phyloP scores from a whole-genome alignment of 2,113 vertebrate species.

The Chauna torquata region DNA sequence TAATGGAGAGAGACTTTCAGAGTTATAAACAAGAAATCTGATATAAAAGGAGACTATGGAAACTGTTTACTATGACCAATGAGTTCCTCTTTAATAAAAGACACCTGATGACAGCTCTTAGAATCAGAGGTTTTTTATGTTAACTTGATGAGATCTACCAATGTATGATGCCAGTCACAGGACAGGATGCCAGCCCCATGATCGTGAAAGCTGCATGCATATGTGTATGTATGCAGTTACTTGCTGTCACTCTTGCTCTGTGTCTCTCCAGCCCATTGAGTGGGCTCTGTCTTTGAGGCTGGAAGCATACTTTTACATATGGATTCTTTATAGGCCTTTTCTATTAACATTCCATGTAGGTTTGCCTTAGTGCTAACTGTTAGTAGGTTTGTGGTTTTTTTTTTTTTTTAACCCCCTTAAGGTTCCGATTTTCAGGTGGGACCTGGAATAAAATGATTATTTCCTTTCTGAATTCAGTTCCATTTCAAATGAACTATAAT shows the following conservation, averaged over 20 bases:
- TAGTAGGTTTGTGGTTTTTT: background rate
- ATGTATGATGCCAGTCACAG: background rate
- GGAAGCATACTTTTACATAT: background rate
- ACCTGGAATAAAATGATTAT: background rate
- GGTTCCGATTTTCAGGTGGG: background rate
- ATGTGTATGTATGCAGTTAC: too few species aligned
- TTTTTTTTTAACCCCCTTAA: background rate
- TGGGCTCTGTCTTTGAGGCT: background rate
- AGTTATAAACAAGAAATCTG: background rate
- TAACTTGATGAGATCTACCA: background rate
- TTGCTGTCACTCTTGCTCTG: fast-evolving
- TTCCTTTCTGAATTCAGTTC: background rate
- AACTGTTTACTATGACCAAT: background rate
- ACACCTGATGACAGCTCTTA: background rate
- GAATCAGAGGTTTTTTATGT: background rate
- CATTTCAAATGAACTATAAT: constrained; percentile 4
- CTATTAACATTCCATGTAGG: background rate
- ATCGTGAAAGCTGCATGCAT: background rate
- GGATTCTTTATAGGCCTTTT: background rate
- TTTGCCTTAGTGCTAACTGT: background rate
- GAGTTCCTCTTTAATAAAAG: background rate
- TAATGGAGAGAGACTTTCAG: background rate
- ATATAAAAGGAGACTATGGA: background rate
- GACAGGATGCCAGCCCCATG: background rate
- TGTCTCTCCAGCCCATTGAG: background rate